Base-by-base conservation (phyloP, 1,140 invertebrate genomes). In the Drosophila suzukii region DNA sequence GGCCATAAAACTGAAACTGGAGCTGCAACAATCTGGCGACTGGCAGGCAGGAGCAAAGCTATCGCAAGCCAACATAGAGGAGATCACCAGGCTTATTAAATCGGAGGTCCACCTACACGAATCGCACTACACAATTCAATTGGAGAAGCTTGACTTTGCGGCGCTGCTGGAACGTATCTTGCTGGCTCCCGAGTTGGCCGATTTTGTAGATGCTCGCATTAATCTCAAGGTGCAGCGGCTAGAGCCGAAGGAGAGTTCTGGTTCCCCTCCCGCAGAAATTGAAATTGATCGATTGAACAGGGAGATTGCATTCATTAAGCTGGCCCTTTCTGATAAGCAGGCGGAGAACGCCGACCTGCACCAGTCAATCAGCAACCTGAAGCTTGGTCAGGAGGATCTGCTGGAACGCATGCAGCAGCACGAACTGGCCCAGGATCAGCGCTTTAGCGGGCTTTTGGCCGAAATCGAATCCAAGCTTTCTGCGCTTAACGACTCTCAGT, bases 261-360 rank as follows among this genome's bases (percentile, higher is more conserved):
- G 55, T 12, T n/a, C 41, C 24, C 8, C 70, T 78, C 15, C 85
- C 82, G 58, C 46, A 17, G 70, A 90, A 51, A 51, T 61, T 6
- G 59, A 93, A 17, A 93, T 93, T 8, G 90, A 93, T 34, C 78
- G 90, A 10, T 54, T 94, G 1, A 89, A 92, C 27, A 73, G 78
- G 15, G 93, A 94, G 75, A 92, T 94, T 10, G 81, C 91, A 4
- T 92, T 91, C 34, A 90, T 94, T 6, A 93, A 93, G 60, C 71
- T 88, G 15, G 86, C 93, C 8, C 78, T 93, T 1, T 72, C 80
- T 4, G 81, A 92, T 11, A 91, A 91, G 56, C 72, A 88, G 24
- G 61, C 74, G 0, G 91, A 91, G 63, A 90, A 93, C 59, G 73
- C 82, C 2, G 81, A 92, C 53, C 56, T 93, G n/a, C 88, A 93